Percentiles rank a stretch among this genome's conserved stretches.
phyloP scores from a whole-genome alignment of 2,113 vertebrate genomes.

The Ceyx margarethae region DNA sequence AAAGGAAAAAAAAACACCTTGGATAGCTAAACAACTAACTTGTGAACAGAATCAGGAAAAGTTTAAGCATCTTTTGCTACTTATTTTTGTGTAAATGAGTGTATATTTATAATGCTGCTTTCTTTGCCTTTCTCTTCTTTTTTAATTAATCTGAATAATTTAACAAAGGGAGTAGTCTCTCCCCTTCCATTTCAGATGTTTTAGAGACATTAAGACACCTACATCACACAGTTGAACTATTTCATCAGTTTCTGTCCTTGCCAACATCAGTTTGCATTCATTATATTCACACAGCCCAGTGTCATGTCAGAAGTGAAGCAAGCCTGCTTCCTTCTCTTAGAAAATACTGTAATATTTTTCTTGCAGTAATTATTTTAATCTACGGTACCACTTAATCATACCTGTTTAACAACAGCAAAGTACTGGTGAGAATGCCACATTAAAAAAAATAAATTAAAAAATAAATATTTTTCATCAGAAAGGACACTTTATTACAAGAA shows the following conservation, averaged over 20 bases:
- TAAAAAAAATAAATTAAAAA: no score
- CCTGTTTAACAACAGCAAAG: neutral
- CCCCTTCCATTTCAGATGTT: neutral
- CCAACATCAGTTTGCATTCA: neutral
- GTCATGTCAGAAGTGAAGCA: neutral
- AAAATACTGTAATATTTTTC: neutral
- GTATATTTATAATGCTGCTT: neutral
- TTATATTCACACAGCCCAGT: neutral
- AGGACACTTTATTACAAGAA: neutral
- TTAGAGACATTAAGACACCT: neutral
- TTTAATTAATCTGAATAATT: neutral
- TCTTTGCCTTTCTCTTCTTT: neutral
- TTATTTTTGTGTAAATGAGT: neutral
- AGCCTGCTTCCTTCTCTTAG: neutral
- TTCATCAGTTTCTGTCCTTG: neutral
- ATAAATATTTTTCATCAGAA: no score
- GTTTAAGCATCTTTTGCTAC: neutral
- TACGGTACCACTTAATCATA: neutral
- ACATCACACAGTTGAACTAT: neutral
- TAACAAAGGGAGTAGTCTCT: neutral
- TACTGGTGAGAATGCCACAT: neutral
- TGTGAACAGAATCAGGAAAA: neutral
- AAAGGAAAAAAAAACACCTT: neutral
- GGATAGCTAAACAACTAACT: constrained; percentile 9
- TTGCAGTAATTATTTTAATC: no score